phyloP scores from a whole-genome alignment of 2,888 invertebrate genomes.

The Epinotia ramella region DNA sequence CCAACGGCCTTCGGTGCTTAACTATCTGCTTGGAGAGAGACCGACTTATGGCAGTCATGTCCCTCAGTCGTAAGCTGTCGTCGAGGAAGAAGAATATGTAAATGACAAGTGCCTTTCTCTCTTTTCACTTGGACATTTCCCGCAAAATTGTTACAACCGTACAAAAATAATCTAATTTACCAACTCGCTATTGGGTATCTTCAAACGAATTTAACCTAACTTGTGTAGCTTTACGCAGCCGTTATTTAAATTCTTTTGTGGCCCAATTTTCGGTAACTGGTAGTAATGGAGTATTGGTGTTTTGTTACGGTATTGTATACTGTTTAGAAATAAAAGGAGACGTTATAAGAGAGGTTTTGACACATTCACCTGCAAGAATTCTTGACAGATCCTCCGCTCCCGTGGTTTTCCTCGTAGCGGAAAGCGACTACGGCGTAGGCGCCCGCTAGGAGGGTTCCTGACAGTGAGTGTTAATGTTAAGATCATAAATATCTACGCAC shows the following conservation, averaged over 20 bases:
- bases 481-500: no score
- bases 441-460: no score
- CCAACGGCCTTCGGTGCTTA: no score
- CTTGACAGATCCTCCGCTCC: no score
- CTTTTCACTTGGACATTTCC: not conserved
- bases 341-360: no score
- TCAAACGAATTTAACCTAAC: slow-evolving; percentile 43
- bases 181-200: slow-evolving; percentile 41
- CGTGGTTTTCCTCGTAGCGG: no score
- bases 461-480: no score
- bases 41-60: no score
- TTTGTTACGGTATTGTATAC: slow-evolving; percentile 3
- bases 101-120: not conserved
- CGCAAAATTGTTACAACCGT: slow-evolving; percentile 39
- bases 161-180: slow-evolving; percentile 45
- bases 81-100: not conserved
- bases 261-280: slow-evolving; percentile 35
- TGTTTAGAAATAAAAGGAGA: slow-evolving; percentile 1
- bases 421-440: no score
- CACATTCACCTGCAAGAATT: no score
- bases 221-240: slow-evolving; percentile 33
- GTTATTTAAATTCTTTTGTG: slow-evolving; percentile 40
- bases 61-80: no score
- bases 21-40: no score
- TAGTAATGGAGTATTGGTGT: slow-evolving; percentile 31